phyloP scores from a whole-genome alignment of 2,888 invertebrate species.

The Thecophora atra region DNA sequence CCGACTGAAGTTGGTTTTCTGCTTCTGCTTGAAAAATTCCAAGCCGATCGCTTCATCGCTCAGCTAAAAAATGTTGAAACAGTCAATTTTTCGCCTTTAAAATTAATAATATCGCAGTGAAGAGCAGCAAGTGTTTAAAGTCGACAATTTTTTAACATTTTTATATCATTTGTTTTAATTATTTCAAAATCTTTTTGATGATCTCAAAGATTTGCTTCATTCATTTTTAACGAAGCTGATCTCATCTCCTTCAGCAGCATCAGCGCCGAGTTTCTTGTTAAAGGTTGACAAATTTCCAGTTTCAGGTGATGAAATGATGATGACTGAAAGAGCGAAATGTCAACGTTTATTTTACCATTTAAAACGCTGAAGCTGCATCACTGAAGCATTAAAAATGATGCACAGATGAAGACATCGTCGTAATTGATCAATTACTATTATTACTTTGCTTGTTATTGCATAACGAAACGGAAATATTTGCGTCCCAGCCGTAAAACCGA shows the following conservation, averaged over 20 bases:
- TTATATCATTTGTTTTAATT: background rate
- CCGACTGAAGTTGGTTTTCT: background rate
- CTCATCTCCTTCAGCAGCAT: too few species aligned
- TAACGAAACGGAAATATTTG: background rate
- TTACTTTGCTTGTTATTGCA: background rate
- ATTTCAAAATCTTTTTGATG: background rate
- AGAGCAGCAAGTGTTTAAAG: background rate
- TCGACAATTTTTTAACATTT: background rate
- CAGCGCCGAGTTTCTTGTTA: too few species aligned
- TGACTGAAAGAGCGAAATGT: too few species aligned
- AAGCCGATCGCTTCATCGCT: background rate
- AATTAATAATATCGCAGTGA: background rate
- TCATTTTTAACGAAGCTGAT: background rate
- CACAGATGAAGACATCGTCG: too few species aligned
- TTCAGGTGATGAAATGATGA: too few species aligned
- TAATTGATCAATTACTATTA: background rate
- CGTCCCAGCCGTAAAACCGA: background rate
- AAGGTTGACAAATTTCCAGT: too few species aligned
- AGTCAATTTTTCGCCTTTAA: background rate
- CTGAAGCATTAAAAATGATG: too few species aligned
- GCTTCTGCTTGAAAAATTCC: background rate
- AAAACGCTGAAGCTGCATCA: too few species aligned
- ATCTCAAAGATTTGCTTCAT: background rate
- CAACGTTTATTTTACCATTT: too few species aligned
- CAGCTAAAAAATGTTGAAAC: background rate